Percentiles rank a stretch among this genome's conserved stretches.
phyloP scores from a whole-genome alignment of 2,888 invertebrate species.

The Euzophera pinguis region DNA sequence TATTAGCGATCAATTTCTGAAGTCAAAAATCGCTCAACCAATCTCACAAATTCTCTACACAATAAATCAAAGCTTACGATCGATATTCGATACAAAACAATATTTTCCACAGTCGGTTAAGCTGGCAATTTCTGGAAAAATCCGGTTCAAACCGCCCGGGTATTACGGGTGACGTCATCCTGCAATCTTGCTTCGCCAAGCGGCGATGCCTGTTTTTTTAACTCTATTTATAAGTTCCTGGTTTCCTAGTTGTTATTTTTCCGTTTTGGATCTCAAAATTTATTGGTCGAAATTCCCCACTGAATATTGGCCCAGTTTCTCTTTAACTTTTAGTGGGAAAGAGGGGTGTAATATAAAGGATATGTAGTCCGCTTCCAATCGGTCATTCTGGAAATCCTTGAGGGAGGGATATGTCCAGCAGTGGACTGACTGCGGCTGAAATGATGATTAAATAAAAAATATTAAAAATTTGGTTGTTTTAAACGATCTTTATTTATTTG shows the following conservation, averaged over 20 bases:
- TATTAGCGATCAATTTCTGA: too few species aligned
- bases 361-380: too few species aligned
- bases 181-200: slow-evolving; percentile 30
- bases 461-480: too few species aligned
- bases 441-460: too few species aligned
- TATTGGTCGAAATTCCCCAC: not conserved
- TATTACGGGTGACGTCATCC: slow-evolving; percentile 19
- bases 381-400: too few species aligned
- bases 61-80: not conserved
- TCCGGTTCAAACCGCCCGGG: slow-evolving; percentile 14
- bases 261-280: slow-evolving; percentile 1
- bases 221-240: slow-evolving; percentile 4
- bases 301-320: not conserved
- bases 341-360: not conserved
- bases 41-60: not conserved
- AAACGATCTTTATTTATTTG: too few species aligned
- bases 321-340: not conserved
- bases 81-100: slow-evolving; percentile 6
- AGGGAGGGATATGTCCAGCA: too few species aligned
- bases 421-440: too few species aligned
- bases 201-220: slow-evolving; percentile 14
- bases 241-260: slow-evolving; percentile 5
- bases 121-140: slow-evolving; percentile 17
- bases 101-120: slow-evolving; percentile 12
- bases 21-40: too few species aligned